These are phyloP conservation scores for Ceratina australensis DNA, from an alignment of 1,140 invertebrate genomes.

Conservation along the genomic window DNA sequence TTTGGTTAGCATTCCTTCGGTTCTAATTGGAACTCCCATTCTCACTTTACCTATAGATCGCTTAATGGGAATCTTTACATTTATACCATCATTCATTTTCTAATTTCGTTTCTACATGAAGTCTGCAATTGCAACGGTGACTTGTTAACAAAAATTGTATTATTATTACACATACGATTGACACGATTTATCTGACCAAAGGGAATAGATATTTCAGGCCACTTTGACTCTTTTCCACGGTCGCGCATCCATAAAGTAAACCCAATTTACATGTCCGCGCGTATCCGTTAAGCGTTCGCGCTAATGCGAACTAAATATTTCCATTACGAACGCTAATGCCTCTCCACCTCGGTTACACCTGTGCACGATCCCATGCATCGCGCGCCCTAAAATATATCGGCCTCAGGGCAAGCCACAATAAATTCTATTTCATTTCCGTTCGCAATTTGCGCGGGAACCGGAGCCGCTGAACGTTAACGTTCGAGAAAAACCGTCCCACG, in stretches of 20 bases:
- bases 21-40: not conserved
- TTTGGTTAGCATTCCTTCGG: not conserved
- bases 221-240: slow-evolving; percentile 14
- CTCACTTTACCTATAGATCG: not conserved
- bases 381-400: slow-evolving; percentile 21
- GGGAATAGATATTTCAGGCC: not conserved
- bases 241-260: slow-evolving; percentile 27
- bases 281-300: slow-evolving; percentile 12
- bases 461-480: not conserved
- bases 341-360: slow-evolving; percentile 34
- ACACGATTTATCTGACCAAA: slow-evolving; percentile 10
- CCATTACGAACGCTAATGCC: slow-evolving; percentile 40
- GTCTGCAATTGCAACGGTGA: too few species aligned
- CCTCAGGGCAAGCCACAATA: slow-evolving; percentile 36
- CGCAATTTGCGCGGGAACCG: slow-evolving; percentile 16
- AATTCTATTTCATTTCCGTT: slow-evolving; percentile 47
- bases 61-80: too few species aligned
- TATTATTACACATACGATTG: slow-evolving; percentile 2
- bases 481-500: not conserved
- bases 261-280: slow-evolving; percentile 29
- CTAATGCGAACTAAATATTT: slow-evolving; percentile 51
- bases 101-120: too few species aligned
- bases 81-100: too few species aligned
- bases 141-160: too few species aligned
- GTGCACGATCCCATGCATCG: slow-evolving; percentile 6